These are phyloP conservation scores for Platichthys flesus DNA, from an alignment of 2,113 vertebrate genomes.

Conservation along the genomic window DNA sequence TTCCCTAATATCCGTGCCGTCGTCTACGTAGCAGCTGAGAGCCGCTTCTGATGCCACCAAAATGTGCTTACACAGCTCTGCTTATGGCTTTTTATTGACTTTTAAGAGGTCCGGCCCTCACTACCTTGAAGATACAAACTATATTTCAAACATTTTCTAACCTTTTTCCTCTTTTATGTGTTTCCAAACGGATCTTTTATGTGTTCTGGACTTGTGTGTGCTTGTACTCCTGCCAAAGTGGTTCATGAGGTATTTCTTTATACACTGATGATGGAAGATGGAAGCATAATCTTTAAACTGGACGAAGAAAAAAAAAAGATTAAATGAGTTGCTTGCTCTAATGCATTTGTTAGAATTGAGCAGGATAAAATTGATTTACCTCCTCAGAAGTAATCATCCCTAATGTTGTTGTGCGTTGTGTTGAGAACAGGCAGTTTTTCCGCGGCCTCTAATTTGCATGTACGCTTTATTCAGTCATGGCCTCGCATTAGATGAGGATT, in stretches of 20 bases:
- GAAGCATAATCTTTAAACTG: not conserved
- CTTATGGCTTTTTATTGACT: slow-evolving; percentile 12
- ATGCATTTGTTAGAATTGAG: not conserved
- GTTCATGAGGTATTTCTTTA: not conserved
- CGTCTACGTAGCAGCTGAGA: slow-evolving; percentile 9
- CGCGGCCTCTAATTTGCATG: not conserved
- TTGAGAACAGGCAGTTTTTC: not conserved
- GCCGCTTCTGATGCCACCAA: not conserved
- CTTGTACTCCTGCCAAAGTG: slow-evolving; percentile 2
- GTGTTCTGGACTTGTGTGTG: not conserved
- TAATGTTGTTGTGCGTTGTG: not conserved
- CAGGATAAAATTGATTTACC: not conserved
- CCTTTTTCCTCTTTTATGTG: not conserved
- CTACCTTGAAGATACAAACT: not conserved
- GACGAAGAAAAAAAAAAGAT: not conserved
- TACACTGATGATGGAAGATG: not conserved
- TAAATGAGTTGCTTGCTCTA: not conserved
- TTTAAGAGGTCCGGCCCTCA: slow-evolving; percentile 15
- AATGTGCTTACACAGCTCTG: slow-evolving; percentile 40
- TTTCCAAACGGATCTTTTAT: not conserved
- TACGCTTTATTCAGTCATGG: not conserved
- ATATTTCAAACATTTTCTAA: slow-evolving; percentile 10
- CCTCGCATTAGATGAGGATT: not conserved
- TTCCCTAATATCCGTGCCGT: not conserved
- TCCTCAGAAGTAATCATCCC: not conserved